These are phyloP conservation scores for Lasioglossum lativentre DNA, from an alignment of 2,888 invertebrate genomes.

Conservation along the genomic window DNA sequence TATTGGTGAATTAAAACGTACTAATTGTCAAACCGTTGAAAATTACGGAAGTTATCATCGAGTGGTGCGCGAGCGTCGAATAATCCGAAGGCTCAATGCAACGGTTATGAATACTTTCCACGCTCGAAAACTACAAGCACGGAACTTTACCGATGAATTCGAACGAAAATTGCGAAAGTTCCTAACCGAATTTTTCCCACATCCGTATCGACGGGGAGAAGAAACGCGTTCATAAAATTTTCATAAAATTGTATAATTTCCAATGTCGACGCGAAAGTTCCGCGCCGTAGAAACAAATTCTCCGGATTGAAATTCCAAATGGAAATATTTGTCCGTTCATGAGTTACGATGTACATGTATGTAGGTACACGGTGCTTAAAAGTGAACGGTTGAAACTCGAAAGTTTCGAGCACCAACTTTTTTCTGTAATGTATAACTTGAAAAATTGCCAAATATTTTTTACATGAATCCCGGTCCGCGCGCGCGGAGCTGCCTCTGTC, in stretches of 20 bases:
- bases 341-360: not conserved
- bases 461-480: not conserved
- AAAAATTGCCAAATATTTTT: slow-evolving; percentile 11
- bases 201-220: not conserved
- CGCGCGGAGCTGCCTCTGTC: not conserved
- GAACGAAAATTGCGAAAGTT: not conserved
- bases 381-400: not conserved
- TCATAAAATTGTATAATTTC: not conserved
- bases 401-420: not conserved
- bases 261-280: not conserved
- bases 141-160: not conserved
- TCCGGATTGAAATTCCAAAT: not conserved
- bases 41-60: not conserved
- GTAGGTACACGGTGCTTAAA: not conserved
- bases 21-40: not conserved
- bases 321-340: not conserved
- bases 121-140: not conserved
- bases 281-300: not conserved
- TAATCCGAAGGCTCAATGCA: not conserved
- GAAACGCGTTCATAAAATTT: not conserved
- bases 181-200: not conserved
- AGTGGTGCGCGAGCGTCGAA: not conserved
- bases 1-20: not conserved
- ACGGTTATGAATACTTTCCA: not conserved
- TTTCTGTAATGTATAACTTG: slow-evolving; percentile 9